A percentile compares a stretch with the other conserved stretches of the same genome.
These are phyloP conservation scores for Theristicus caerulescens DNA, from an alignment of 2,113 vertebrate species.

Conservation along the genomic window DNA sequence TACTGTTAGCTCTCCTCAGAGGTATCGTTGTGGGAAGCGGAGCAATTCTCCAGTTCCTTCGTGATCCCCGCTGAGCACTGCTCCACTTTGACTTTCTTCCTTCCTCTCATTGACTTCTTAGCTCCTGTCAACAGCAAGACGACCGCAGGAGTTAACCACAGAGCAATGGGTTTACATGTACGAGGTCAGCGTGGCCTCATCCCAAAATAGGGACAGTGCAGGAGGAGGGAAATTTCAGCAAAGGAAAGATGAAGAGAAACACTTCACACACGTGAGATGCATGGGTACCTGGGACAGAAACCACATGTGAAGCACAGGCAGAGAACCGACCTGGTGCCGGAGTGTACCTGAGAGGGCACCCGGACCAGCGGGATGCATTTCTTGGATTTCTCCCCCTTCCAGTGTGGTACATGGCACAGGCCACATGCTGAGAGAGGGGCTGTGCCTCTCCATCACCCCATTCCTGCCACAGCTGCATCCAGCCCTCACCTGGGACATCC, in stretches of 20 bases:
- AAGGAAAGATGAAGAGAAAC: background rate
- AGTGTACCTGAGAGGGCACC: accelerated
- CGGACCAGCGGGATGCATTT: background rate
- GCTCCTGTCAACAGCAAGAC: constrained; percentile 48
- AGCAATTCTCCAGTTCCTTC: background rate
- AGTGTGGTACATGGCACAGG: background rate
- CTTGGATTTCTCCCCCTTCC: background rate
- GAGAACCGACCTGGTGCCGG: background rate
- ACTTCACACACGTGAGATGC: background rate
- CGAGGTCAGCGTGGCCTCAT: background rate
- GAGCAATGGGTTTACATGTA: background rate
- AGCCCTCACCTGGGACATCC: background rate
- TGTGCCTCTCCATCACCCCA: background rate
- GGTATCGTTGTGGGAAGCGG: background rate
- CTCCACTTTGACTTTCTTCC: constrained; percentile 33
- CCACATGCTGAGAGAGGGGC: background rate
- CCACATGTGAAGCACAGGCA: background rate
- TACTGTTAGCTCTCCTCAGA: constrained; percentile 25
- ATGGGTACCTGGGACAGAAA: background rate
- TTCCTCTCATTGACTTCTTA: constrained; percentile 61
- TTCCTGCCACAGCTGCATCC: background rate
- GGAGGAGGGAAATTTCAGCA: background rate
- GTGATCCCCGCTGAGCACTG: background rate
- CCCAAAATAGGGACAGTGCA: background rate
- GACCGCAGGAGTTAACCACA: background rate